Evolutionary conservation across 2,797 vertebrate genomes (phyloP).

Genomic region (Podarcis lilfordi): DNA sequence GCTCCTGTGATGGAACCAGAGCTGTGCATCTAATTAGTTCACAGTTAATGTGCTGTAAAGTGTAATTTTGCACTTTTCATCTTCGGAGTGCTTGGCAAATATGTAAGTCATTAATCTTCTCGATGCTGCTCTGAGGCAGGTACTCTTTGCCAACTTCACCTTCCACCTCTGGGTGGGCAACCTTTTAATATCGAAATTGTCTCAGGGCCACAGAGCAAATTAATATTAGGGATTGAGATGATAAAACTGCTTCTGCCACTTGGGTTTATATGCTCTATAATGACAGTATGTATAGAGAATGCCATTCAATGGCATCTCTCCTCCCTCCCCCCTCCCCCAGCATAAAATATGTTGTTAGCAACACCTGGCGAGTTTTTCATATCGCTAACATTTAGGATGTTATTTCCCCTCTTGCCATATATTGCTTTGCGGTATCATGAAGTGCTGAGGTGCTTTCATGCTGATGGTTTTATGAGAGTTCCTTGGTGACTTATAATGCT

Average conservation of each 20-base stretch:
- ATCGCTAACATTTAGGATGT: not conserved
- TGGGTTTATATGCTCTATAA: constrained; percentile 17
- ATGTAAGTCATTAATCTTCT: not conserved
- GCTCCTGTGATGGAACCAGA: not conserved
- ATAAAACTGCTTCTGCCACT: constrained; percentile 22
- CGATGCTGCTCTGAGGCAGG: not conserved
- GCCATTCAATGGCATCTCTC: constrained; percentile 4
- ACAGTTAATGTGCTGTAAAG: constrained; percentile 34
- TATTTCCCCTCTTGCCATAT: not conserved
- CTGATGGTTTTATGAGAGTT: not conserved
- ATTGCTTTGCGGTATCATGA: not conserved
- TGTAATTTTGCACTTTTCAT: constrained; percentile 26
- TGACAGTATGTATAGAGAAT: not conserved
- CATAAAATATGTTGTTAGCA: not conserved
- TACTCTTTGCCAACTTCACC: not conserved
- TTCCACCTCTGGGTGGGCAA: not conserved
- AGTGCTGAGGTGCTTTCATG: not conserved
- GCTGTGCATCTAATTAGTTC: constrained; percentile 11
- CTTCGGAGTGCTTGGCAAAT: not conserved
- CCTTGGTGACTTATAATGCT: not conserved
- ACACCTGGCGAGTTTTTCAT: not conserved
- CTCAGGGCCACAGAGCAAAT: constrained; percentile 7
- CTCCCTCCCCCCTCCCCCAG: not conserved
- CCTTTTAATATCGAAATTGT: not conserved
- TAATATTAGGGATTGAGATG: constrained; percentile 16